Conservation (phyloP, 2,113 vertebrate genomes). For the Indicator indicator region DNA sequence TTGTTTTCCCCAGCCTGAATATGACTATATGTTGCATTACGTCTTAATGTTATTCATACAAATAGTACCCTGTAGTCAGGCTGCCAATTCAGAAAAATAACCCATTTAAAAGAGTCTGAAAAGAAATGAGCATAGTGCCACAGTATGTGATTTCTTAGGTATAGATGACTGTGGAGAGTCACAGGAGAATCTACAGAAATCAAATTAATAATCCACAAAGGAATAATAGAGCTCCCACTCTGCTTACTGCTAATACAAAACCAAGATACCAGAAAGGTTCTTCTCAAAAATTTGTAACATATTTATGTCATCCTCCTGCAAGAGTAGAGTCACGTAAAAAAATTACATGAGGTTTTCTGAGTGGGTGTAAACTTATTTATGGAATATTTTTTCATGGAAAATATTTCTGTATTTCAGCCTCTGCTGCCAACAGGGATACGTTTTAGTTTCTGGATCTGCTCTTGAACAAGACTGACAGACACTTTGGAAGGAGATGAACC, state of each 20-base stretch:
- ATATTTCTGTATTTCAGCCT: background rate
- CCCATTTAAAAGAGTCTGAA: background rate
- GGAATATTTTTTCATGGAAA: background rate
- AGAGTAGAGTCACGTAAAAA: background rate
- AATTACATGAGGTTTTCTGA: background rate
- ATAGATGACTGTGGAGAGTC: background rate
- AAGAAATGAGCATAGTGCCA: background rate
- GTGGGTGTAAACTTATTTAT: background rate
- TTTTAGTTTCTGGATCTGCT: background rate
- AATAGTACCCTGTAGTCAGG: background rate
- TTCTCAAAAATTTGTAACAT: background rate
- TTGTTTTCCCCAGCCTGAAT: background rate
- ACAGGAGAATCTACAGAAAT: background rate
- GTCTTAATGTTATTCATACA: background rate
- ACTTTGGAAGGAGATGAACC: background rate
- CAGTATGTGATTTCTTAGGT: background rate
- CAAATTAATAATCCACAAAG: background rate
- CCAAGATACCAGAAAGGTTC: background rate
- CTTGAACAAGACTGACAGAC: background rate
- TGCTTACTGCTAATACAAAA: background rate
- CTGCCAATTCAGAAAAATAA: background rate
- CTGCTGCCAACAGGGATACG: background rate
- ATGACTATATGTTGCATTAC: no score
- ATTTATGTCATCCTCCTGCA: background rate
- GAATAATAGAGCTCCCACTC: background rate